Evolutionary conservation across 1,140 invertebrate genomes (phyloP), one percentile per base, ranked within the genome.

Genomic region (Bombus waltoni): DNA sequence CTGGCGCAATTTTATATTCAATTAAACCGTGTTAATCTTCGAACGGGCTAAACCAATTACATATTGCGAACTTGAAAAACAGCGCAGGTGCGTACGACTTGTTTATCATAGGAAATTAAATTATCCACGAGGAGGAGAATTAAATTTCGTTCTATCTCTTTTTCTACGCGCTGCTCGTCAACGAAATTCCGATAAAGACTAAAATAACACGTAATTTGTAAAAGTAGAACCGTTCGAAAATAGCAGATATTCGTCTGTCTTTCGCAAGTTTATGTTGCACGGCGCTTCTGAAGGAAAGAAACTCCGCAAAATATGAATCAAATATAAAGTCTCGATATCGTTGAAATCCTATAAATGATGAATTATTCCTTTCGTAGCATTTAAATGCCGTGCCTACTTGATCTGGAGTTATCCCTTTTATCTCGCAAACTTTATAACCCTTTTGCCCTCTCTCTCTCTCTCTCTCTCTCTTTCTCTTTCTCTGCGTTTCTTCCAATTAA

Each of bases 401-500:
- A 8, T 22, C n/a, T 6, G 44, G 10, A 74, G 18, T 28, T n/a
- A 22, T 28, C 13, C n/a, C 35, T 42, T 77, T n/a, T 65, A 47
- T 66, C 66, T 66, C 2, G n/a, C 40, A 47, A 53, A 44, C 77
- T 38, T 35, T 25, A 18, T 4, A 66, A 47, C 22, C 65, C n/a
- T 22, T 35, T 8, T 62, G 10, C 28, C 1, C 57, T 28, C 25
- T 59, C 57, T 11, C 57, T 59, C 25, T 59, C 9, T 59, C 57
- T 59, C 9, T 59, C 25, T 57, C 6, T 57, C 53, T 59, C 25
- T 57, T 5, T 28, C 0, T 59, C 57, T 28, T 25, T 28, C 22
- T 28, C 76, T 18, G 32, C 40, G 76, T n/a, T 40, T 62, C 76
- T 22, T 79, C n/a, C 78, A 71, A 57, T 80, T 71, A 71, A 62